Evolutionary conservation across 2,113 vertebrate species (phyloP).

Genomic region (Siniperca chuatsi): DNA sequence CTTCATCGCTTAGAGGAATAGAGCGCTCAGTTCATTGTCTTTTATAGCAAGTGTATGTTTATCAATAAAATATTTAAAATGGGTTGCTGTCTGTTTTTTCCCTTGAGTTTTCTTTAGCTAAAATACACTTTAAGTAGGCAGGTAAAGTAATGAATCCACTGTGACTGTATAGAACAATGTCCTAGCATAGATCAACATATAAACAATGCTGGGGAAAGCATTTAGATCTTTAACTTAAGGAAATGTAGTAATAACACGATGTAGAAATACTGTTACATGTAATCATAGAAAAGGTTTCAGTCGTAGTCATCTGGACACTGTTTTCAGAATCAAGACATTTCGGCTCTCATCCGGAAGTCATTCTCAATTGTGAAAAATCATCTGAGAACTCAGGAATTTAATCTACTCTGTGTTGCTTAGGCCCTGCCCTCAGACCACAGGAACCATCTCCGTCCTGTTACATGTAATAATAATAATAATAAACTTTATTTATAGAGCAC

Average conservation of each 20-base stretch:
- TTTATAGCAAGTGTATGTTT: conserved; percentile 99
- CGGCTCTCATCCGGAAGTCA: no score
- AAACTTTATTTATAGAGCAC: no score
- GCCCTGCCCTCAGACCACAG: no score
- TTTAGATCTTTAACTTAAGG: not conserved
- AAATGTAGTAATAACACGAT: not conserved
- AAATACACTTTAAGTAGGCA: not conserved
- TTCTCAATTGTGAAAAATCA: no score
- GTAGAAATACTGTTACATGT: not conserved
- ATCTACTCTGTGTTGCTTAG: no score
- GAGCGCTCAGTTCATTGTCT: conserved; percentile 86
- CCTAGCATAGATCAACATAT: not conserved
- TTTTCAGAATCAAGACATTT: no score
- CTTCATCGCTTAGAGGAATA: conserved; percentile 53
- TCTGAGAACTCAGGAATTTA: no score
- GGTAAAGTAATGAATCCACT: not conserved
- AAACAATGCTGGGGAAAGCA: not conserved
- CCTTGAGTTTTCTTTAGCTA: not conserved
- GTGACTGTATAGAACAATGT: not conserved
- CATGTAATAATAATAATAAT: no score
- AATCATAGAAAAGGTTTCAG: no score
- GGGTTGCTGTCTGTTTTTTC: conserved; percentile 15
- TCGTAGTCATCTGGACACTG: no score
- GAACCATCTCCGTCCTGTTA: no score
- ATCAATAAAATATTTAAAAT: conserved; percentile 95